Evolutionary conservation across 2,797 vertebrate species (phyloP), one percentile per base, ranked within the genome.

Genomic region (Psittacula echo): DNA sequence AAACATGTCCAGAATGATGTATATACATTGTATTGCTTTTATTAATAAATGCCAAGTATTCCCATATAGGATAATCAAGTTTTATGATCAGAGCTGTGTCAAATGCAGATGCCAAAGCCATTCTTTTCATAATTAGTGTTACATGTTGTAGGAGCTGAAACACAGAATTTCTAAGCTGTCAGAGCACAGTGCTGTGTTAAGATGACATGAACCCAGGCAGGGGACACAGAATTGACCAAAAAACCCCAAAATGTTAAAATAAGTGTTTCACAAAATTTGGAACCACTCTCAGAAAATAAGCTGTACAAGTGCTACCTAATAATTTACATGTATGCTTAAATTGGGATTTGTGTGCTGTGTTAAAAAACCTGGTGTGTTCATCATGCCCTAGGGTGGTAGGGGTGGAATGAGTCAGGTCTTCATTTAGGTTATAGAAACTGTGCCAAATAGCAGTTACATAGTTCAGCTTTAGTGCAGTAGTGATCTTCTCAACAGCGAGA

Each of bases 41-140:
- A 97, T 97, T 97, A 97, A 97, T 97, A 96, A 97, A 87, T 90
- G 79, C 47, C 87, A 93, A 90, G 61, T 94, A 84, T 89, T 73
- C 75, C 73, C 72, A 90, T 76, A 74, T 85, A 92, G 74, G 68
- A 94, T 90, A 95, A 96, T 95, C 94, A 82, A 96, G 66, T 85
- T 96, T 97, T 97, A 89, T 95, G 72, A 64, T 88, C 93, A 88
- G 56, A 97, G 66, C 94, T 94, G 45, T 50, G 54, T 90, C 96
- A 89, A 95, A 89, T 77, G 77, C 22, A 48, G 80, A 95, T 95
- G 93, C 87, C 92, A 96, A 97, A 96, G 90, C 62, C 51, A 75
- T 94, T 93, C 44, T 96, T 77, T 90, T 61, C 80, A 58, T 96
- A 97, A 97, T 97, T 96, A 97, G 68, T 85, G 68, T 90, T 97